A percentile compares a stretch with the other conserved stretches of the same genome.
These are phyloP conservation scores for Xiphophorus couchianus DNA, from an alignment of 2,113 vertebrate species.

Conservation along the genomic window DNA sequence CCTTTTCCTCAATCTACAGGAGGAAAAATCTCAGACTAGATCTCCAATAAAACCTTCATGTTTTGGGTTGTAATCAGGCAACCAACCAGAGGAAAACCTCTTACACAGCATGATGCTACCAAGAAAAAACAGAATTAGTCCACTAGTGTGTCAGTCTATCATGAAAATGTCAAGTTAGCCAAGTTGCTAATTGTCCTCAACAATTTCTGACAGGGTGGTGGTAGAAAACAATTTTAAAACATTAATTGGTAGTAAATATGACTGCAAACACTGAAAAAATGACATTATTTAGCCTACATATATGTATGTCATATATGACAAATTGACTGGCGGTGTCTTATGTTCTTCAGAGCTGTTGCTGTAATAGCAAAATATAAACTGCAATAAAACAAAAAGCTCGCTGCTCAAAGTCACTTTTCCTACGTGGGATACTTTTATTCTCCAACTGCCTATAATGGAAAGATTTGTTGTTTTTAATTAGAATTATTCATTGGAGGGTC, in stretches of 20 bases:
- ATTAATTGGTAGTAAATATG: neutral
- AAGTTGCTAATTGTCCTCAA: neutral
- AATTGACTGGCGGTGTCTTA: too few species aligned
- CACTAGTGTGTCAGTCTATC: neutral
- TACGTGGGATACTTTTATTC: neutral
- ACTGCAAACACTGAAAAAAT: too few species aligned
- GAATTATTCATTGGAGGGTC: neutral
- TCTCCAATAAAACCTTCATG: neutral
- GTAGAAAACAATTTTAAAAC: neutral
- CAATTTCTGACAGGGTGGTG: too few species aligned
- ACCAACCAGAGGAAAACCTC: neutral
- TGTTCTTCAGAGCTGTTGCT: neutral
- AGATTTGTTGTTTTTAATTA: neutral
- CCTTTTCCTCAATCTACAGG: constrained; percentile 31
- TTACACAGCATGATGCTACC: neutral
- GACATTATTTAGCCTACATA: too few species aligned
- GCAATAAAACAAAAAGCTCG: too few species aligned
- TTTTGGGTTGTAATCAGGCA: neutral
- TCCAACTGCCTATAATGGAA: neutral
- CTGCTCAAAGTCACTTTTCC: neutral
- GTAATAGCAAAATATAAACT: too few species aligned
- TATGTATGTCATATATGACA: too few species aligned
- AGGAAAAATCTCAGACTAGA: neutral
- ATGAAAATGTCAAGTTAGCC: neutral
- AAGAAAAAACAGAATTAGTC: neutral